Evolutionary conservation across 2,797 vertebrate species (phyloP), one percentile per base, ranked within the genome.

Genomic region (Linurgus olivaceus): DNA sequence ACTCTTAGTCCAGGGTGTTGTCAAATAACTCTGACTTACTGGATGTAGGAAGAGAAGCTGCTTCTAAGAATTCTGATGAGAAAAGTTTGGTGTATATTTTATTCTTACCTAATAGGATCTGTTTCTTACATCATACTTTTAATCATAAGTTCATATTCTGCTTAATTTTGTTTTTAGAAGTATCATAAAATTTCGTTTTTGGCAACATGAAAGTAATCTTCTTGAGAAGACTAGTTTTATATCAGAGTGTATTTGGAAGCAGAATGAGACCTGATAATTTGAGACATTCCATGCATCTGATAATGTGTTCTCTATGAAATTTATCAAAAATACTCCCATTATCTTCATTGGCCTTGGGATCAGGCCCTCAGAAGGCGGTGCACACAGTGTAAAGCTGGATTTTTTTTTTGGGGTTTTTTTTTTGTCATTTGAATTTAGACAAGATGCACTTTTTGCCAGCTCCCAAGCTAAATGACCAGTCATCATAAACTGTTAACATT

Each of bases 381-480:
- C 24, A 38, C 7, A 66, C 7, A 54, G 16, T 9, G 13, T 5
- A 13, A 72, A 7, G 35, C 9, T 48, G 8, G 0, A 2, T 54
- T 58, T 62, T 70, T 58, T 66, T 70, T 58, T 51, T 13, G 8
- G 8, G 13, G 3, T 11, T 9, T 45, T 55, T 38, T 10, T 11
- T 65, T 58, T 44, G 59, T 73, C 28, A 55, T 35, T 65, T 48
- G n/a, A 73, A 52, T 83, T 44, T 44, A 73, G 3, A 11, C 13
- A 79, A 73, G 26, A 57, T 73, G 3, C 4, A 50, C 11, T 42
- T 89, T 62, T 63, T 88, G 7, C 13, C 11, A 76, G 8, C 33
- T 93, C 29, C 35, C 29, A 82, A 67, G 59, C 9, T 45, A 66
- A 65, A 79, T 63, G 29, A 70, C 26, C 11, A 45, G 3, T 33